A percentile compares a stretch with the other conserved stretches of the same genome.
phyloP scores from a whole-genome alignment of 2,113 vertebrate species.

The Gymnarchus niloticus region DNA sequence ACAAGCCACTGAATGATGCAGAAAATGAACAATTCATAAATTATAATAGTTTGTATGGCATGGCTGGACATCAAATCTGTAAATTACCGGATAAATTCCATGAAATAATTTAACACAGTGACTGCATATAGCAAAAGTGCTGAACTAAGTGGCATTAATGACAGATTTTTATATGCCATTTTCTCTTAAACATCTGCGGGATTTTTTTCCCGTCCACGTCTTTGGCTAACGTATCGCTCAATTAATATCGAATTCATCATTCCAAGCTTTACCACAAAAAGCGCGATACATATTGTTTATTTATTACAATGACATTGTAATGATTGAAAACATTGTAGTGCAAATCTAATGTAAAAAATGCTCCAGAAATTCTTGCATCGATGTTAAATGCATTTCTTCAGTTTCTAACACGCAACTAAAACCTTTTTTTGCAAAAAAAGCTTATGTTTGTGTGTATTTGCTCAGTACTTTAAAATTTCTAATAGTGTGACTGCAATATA shows the following conservation, averaged over 20 bases:
- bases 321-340: not conserved
- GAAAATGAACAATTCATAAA: not conserved
- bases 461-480: not conserved
- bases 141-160: not conserved
- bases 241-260: not conserved
- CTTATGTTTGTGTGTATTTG: not conserved
- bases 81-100: not conserved
- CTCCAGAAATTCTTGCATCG: not conserved
- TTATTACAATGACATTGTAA: no score
- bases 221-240: not conserved
- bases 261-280: not conserved
- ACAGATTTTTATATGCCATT: not conserved
- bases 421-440: no score
- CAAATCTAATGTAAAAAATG: not conserved
- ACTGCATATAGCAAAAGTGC: no score
- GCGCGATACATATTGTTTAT: no score
- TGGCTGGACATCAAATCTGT: not conserved
- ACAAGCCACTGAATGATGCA: not conserved
- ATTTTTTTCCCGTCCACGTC: not conserved
- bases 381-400: not conserved
- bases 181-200: not conserved
- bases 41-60: not conserved
- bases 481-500: not conserved
- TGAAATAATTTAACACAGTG: not conserved
- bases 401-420: not conserved